Evolutionary conservation across 2,113 vertebrate species (phyloP), one percentile per base, ranked within the genome.

Genomic region (Oryzias celebensis): DNA sequence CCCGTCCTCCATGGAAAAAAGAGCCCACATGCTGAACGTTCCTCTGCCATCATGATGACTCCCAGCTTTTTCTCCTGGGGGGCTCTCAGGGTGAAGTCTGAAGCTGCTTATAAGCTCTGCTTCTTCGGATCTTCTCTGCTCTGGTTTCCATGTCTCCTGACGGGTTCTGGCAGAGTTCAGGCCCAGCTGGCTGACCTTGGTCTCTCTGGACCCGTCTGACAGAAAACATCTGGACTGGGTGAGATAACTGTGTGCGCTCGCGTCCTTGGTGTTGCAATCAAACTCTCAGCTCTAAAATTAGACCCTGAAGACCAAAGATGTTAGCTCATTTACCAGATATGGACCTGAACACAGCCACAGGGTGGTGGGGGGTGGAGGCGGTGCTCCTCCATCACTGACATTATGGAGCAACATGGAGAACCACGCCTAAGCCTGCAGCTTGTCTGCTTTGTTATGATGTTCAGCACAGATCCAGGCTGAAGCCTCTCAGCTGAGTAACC

Each of bases 321-420:
- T 90, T 76, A 87, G 76, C 84, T 89, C 85, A 88, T 60, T 82
- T 82, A 75, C 73, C 71, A 82, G 62, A 64, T 84, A 67, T 59
- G 65, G 45, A 62, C 13, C 51, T 3, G 48, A 55, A 56, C 55
- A 16, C 56, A 68, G 56, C 57, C 55, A 41, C 26, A n/a, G 53
- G 13, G 31, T 28, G 26, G 54, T 31, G 20, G 50, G 47, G 8
- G 26, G 36, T 69, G 58, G 62, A 23, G 50, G 50, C 41, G 14
- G 41, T 2, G 7, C 14, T 31, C 52, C 26, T 52, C 47, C 58
- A 52, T 62, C 53, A 22, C 44, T 58, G 36, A 62, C 64, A n/a
- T 53, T 59, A 65, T 26, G 56, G 58, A 49, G 22, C 26, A 18
- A 3, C 57, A 54, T n/a, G 52, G 44, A 55, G 41, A 66, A 2